A percentile compares a stretch with the other conserved stretches of the same genome.
These are phyloP conservation scores for Trichopria drosophilae DNA, from an alignment of 2,888 invertebrate genomes.

Conservation along the genomic window DNA sequence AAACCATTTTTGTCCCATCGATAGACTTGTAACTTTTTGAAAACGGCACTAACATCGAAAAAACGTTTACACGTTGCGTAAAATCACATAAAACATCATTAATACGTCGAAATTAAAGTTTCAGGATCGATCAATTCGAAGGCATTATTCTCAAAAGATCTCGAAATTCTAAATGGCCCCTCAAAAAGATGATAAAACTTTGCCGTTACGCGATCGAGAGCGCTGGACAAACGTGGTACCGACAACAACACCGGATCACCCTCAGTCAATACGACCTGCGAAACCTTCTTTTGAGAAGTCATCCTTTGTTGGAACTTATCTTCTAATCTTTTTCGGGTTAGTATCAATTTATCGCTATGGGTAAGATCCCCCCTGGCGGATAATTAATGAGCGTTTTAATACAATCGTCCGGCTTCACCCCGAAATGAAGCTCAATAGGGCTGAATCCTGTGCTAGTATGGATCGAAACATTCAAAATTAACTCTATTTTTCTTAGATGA, in stretches of 20 bases:
- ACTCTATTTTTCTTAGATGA: not conserved
- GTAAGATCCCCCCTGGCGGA: not conserved
- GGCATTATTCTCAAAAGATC: not conserved
- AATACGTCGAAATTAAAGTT: no score
- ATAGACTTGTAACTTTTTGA: no score
- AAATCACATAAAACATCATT: no score
- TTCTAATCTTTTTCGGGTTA: not conserved
- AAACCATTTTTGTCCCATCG: no score
- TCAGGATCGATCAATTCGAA: not conserved
- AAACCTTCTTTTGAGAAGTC: not conserved
- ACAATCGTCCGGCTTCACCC: not conserved
- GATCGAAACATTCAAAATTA: not conserved
- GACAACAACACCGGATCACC: not conserved
- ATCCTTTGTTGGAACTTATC: not conserved
- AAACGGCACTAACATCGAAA: no score
- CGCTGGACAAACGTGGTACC: not conserved
- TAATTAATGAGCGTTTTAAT: not conserved
- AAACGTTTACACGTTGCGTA: no score
- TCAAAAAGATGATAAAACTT: not conserved
- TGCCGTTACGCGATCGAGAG: not conserved
- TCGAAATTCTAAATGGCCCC: not conserved
- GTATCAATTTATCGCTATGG: not conserved
- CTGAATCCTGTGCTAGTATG: not conserved
- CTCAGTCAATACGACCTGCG: not conserved
- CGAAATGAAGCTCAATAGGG: not conserved